Evolutionary conservation across 2,797 vertebrate genomes (phyloP), one percentile per base, ranked within the genome.

Genomic region (Coreius guichenoti): DNA sequence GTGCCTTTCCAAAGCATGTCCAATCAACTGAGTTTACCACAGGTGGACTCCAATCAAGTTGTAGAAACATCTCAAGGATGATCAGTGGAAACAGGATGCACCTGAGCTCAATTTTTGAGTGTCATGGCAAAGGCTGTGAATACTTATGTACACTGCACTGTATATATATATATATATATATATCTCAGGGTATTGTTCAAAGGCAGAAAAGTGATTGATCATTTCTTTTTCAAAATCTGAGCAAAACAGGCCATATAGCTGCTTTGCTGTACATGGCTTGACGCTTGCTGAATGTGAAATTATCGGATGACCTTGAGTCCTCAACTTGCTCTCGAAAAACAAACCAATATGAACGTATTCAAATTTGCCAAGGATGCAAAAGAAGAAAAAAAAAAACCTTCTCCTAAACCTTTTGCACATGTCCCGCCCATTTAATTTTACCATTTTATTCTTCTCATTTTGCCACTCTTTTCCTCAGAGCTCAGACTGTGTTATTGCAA

Each of bases 291-390:
- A 91, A 94, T 91, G 90, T 89, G 88, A 89, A 87, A 75, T 58
- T 39, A 81, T 75, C 43, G 39, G 58, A 86, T 88, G 91, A 91
- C 93, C 91, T 94, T 94, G 90, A 87, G 69, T 86, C 31, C 65
- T 69, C 76, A 85, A 80, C 84, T 72, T 65, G 80, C 74, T 83
- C 88, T 86, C 87, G 69, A 63, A 74, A 65, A 87, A 85, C 84
- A 83, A 81, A 77, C 16, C 87, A 89, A 87, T 86, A 73, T 88
- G 43, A 73, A 76, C 9, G 4, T 5, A 33, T 84, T 78, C 17
- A 73, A 47, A 81, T 73, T 56, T 75, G 73, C 70, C 43, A 58
- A 39, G 43, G 23, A 17, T 45, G 51, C 36, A 33, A 45, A 56
- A 58, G n/a, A 19, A 61, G 17, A 51, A 19, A 14, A 47, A 56